Evolutionary conservation across 2,888 invertebrate genomes (phyloP), one percentile per base, ranked within the genome.

Genomic region (Tenodera sinensis): DNA sequence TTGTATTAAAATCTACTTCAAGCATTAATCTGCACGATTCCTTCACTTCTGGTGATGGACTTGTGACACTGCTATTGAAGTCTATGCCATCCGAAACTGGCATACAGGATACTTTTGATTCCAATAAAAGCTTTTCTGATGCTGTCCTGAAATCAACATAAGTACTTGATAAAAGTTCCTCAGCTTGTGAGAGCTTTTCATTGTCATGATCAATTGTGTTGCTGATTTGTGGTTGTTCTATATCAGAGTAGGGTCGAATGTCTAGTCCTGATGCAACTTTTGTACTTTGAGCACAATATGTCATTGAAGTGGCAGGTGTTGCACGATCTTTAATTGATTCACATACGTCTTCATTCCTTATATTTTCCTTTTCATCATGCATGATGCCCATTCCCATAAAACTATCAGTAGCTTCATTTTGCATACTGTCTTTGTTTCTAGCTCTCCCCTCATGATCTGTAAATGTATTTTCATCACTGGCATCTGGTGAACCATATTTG

Each of bases 111-210:
- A 3, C 54, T 71, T 71, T 71, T 71, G 20, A 83, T 42, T 92
- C 91, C 1, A 71, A 20, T 54, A 91, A 89, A 7, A 92, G 88
- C 87, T 91, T 91, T 88, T 91, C 91, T 34, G 91, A 90, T 47
- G 91, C 90, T 34, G 90, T 88, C 89, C 89, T 91, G 90, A 91
- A 91, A 90, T 92, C 91, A 71, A 91, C 90, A 88, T 91, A 91
- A 34, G 91, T 92, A 87, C 91, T 91, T 83, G 91, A 90, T n/a
- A 92, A 87, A 34, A 92, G 88, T 28, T 91, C 91, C 87, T 92
- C 91, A 30, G 90, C 91, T 90, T 92, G 89, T 27, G 88, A 28
- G 20, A 90, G 85, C 54, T 90, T 90, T 86, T 90, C 90, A 84
- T 90, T 85, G 89, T 91, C 91, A 20, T 71, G 54, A 71, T 71